These are phyloP conservation scores for Alcedo atthis DNA, from an alignment of 2,797 vertebrate species.

Conservation along the genomic window DNA sequence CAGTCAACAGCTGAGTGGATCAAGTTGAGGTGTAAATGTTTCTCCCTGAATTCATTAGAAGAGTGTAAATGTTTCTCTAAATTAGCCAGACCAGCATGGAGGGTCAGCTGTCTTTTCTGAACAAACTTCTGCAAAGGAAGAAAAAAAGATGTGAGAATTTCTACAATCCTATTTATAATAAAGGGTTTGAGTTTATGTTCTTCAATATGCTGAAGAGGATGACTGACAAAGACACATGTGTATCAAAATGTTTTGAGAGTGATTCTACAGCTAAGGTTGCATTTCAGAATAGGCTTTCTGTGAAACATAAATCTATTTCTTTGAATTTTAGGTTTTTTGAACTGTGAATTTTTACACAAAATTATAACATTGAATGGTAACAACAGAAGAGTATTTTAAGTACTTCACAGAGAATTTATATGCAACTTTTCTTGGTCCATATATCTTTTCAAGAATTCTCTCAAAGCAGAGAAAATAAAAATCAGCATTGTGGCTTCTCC, in stretches of 20 bases:
- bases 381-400: neutral
- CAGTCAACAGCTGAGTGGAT: too few relatives aligned
- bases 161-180: neutral
- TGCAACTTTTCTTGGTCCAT: neutral
- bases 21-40: neutral
- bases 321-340: neutral
- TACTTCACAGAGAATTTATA: neutral
- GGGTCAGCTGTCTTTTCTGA: neutral
- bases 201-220: neutral
- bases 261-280: neutral
- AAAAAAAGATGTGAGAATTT: neutral
- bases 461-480: neutral
- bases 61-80: neutral
- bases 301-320: neutral
- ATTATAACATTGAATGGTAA: neutral
- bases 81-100: neutral
- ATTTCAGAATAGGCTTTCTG: neutral
- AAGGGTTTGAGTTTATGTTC: neutral
- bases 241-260: neutral
- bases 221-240: neutral
- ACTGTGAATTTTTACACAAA: neutral
- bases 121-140: neutral
- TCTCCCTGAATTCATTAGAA: neutral
- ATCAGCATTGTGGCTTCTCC: neutral
- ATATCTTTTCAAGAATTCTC: neutral